These are phyloP conservation scores for Aphaenogaster floridana DNA, from an alignment of 1,140 invertebrate species.

Conservation along the genomic window DNA sequence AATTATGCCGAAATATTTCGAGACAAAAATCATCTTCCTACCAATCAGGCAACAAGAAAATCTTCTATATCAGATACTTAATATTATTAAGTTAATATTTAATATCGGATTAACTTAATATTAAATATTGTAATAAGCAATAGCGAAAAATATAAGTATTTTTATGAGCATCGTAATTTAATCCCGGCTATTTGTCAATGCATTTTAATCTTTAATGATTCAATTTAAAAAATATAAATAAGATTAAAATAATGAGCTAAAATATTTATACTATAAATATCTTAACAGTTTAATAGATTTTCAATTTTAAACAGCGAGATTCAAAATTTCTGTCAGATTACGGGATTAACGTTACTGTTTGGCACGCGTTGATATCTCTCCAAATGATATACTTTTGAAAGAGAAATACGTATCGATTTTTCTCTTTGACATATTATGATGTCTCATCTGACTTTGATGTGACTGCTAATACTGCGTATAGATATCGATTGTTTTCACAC, in stretches of 20 bases:
- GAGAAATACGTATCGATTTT: neutral
- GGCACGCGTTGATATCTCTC: slow-evolving; percentile 11
- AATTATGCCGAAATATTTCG: neutral
- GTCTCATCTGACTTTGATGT: neutral
- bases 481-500: slow-evolving; percentile 1
- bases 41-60: neutral
- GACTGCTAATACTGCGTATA: neutral
- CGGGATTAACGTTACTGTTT: neutral
- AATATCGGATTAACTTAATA: neutral
- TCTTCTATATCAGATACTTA: neutral
- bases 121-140: neutral
- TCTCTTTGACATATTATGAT: neutral
- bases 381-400: neutral
- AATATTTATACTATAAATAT: neutral
- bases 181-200: neutral
- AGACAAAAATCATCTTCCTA: neutral
- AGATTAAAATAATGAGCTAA: neutral
- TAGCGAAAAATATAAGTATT: neutral
- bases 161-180: neutral
- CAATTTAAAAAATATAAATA: neutral
- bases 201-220: neutral
- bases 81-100: neutral
- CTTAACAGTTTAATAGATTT: neutral
- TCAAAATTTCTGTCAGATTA: neutral
- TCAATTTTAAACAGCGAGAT: neutral